phyloP scores from a whole-genome alignment of 2,113 vertebrate species.

The Embiotoca jacksoni region DNA sequence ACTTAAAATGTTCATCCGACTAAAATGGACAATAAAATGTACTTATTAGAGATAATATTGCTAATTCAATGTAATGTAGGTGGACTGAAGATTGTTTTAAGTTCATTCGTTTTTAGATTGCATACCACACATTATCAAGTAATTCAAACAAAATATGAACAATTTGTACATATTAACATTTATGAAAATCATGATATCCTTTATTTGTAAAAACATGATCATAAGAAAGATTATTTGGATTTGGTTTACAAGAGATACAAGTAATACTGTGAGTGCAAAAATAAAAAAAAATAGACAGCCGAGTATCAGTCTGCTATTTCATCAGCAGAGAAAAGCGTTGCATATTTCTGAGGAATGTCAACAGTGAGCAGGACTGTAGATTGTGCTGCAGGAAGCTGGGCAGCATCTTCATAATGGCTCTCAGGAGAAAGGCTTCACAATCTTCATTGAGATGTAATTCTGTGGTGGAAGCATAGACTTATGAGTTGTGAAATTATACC shows the following conservation, averaged over 20 bases:
- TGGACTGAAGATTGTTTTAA: neutral
- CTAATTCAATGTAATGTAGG: no score
- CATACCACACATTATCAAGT: neutral
- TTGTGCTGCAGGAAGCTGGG: neutral
- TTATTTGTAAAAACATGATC: neutral
- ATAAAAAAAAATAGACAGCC: slow-evolving; percentile 34
- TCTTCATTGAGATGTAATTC: slow-evolving; percentile 99
- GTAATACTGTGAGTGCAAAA: slow-evolving; percentile 32
- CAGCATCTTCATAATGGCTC: neutral
- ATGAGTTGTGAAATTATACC: neutral
- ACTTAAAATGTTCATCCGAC: no score
- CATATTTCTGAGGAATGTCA: slow-evolving; percentile 12
- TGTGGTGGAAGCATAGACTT: slow-evolving; percentile 31
- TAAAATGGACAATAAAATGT: no score
- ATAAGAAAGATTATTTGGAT: neutral
- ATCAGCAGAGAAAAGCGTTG: slow-evolving; percentile 12
- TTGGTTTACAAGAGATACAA: slow-evolving; percentile 26
- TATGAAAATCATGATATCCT: slow-evolving; percentile 32
- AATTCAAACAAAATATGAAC: neutral
- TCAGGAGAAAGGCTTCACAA: slow-evolving; percentile 88
- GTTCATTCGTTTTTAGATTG: neutral
- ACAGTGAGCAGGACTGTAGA: slow-evolving; percentile 15
- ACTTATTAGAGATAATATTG: no score
- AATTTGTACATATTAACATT: neutral
- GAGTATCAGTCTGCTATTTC: slow-evolving; percentile 73